These are phyloP conservation scores for Natator depressus DNA, from an alignment of 2,113 vertebrate species.

Conservation along the genomic window DNA sequence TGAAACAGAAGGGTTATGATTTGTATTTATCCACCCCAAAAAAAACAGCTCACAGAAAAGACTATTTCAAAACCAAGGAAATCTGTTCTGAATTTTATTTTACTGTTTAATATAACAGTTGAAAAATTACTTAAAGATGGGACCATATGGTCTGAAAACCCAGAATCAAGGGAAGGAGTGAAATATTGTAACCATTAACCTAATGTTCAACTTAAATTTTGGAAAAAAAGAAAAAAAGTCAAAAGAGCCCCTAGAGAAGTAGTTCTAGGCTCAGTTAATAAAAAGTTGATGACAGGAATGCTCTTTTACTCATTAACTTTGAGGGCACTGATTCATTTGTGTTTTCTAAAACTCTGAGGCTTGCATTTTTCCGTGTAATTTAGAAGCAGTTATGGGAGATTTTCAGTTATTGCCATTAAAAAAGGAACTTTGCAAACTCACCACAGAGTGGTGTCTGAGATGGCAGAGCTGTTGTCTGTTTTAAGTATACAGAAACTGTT, in stretches of 20 bases:
- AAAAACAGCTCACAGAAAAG: conserved; percentile 46
- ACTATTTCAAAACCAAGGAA: conserved; percentile 69
- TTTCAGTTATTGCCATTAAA: neutral
- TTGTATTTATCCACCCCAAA: conserved; percentile 50
- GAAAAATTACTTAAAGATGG: conserved; percentile 63
- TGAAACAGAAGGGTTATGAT: conserved; percentile 43
- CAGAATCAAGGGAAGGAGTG: conserved; percentile 44
- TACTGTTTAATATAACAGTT: conserved; percentile 59
- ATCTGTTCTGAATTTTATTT: conserved; percentile 68
- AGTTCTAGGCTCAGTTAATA: conserved; percentile 27
- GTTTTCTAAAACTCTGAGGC: conserved; percentile 37
- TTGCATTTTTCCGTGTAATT: conserved; percentile 39
- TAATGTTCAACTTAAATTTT: neutral
- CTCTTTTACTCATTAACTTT: conserved; percentile 59
- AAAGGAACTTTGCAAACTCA: neutral
- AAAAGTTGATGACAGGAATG: conserved; percentile 44
- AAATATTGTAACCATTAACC: conserved; percentile 29
- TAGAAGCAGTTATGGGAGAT: neutral
- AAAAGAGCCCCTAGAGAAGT: neutral
- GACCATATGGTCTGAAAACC: conserved; percentile 48
- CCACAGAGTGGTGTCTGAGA: neutral
- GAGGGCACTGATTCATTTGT: conserved; percentile 50
- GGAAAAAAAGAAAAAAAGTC: neutral
- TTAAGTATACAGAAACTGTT: neutral
- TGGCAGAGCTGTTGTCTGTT: neutral